phyloP scores from a whole-genome alignment of 2,888 invertebrate genomes.

The Bugula neritina region DNA sequence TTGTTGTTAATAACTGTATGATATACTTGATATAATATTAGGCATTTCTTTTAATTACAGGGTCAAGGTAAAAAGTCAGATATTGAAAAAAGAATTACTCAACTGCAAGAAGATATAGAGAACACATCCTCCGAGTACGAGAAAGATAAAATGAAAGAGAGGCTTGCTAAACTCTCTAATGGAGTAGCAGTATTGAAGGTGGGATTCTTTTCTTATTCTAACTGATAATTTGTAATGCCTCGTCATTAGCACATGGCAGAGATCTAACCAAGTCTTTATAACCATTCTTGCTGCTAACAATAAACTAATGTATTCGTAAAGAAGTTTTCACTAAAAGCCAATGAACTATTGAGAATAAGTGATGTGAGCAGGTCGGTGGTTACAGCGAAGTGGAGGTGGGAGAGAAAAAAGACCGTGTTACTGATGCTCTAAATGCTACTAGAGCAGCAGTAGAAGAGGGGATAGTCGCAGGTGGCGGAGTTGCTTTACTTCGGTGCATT shows the following conservation, averaged over 20 bases:
- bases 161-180: slow-evolving; percentile 80
- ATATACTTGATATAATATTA: too few relatives aligned
- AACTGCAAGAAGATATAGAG: slow-evolving; percentile 55
- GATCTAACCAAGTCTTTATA: too few relatives aligned
- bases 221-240: background rate
- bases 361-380: slow-evolving; percentile 70
- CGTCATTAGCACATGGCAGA: too few relatives aligned
- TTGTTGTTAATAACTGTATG: too few relatives aligned
- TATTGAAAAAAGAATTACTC: slow-evolving; percentile 64
- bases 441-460: slow-evolving; percentile 94
- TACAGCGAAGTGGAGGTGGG: slow-evolving; percentile 81
- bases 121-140: slow-evolving; percentile 88
- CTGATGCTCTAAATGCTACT: slow-evolving; percentile 88
- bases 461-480: slow-evolving; percentile 91
- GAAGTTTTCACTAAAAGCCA: too few relatives aligned
- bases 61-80: slow-evolving; percentile 78
- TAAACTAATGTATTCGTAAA: too few relatives aligned
- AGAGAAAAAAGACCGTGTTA: slow-evolving; percentile 92
- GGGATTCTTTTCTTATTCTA: slow-evolving; percentile 28
- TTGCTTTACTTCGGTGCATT: slow-evolving; percentile 79
- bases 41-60: too few relatives aligned
- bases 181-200: slow-evolving; percentile 63
- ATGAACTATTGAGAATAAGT: too few relatives aligned
- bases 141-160: slow-evolving; percentile 87
- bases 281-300: too few relatives aligned